Evolutionary conservation across 1,140 invertebrate genomes (phyloP).

Genomic region (Aphis craccivora): DNA sequence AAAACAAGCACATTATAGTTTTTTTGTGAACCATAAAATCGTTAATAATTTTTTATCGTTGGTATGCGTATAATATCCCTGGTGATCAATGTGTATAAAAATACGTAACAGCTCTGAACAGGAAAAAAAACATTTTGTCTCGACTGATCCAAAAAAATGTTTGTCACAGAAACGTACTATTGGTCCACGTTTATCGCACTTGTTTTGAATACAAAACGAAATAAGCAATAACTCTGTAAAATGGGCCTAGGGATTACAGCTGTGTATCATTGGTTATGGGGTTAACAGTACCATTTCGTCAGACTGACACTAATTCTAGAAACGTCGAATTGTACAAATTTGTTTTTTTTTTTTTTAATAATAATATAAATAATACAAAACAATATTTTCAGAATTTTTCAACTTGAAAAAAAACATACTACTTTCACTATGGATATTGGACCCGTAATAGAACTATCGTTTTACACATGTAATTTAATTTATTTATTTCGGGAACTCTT

Average conservation of each 20-base stretch:
- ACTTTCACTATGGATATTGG: neutral
- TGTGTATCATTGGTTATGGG: slow-evolving; percentile 10
- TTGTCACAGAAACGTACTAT: neutral
- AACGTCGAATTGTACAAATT: neutral
- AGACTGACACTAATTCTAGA: neutral
- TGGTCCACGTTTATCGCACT: slow-evolving; percentile 40
- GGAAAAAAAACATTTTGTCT: slow-evolving; percentile 28
- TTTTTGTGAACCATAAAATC: neutral
- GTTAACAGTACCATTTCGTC: slow-evolving; percentile 24
- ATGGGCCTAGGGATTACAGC: neutral
- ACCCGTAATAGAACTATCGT: neutral
- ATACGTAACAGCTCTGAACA: neutral
- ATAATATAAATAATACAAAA: neutral
- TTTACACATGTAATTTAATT: neutral
- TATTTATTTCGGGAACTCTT: neutral
- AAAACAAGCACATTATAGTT: neutral
- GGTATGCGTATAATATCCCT: neutral
- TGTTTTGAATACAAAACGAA: slow-evolving; percentile 45
- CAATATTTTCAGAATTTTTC: neutral
- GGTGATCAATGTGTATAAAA: neutral
- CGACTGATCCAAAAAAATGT: slow-evolving; percentile 6
- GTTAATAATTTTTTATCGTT: slow-evolving; percentile 43
- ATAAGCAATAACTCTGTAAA: slow-evolving; percentile 37
- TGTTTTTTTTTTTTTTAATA: neutral
- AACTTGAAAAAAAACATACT: neutral